Percentiles rank a stretch among this genome's conserved stretches.
Conservation (phyloP, 2,113 vertebrate genomes). For the Hyla sarda region DNA sequence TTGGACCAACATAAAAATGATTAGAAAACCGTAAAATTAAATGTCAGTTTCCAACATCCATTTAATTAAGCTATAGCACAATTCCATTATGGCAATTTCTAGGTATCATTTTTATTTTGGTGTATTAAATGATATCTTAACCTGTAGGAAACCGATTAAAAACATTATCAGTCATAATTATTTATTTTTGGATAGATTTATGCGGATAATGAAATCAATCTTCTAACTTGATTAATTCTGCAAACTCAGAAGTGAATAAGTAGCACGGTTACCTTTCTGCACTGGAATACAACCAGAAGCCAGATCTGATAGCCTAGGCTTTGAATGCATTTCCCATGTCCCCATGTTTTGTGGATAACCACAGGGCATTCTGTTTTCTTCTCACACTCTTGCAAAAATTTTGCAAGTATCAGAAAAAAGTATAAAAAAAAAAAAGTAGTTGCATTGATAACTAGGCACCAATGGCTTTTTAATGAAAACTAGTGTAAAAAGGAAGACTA, state of each 20-base stretch:
- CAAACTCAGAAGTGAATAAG: neutral
- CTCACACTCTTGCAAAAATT: too few species aligned
- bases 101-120: constrained; percentile 49
- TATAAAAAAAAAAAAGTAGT: too few species aligned
- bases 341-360: too few species aligned
- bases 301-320: neutral
- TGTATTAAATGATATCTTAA: constrained; percentile 52
- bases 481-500: too few species aligned
- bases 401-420: too few species aligned
- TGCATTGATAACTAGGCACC: too few species aligned
- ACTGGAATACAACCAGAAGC: neutral
- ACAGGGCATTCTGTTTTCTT: too few species aligned
- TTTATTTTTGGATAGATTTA: constrained; percentile 31
- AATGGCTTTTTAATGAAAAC: too few species aligned
- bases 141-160: constrained; percentile 40
- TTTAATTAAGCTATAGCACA: constrained; percentile 53
- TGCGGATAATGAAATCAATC: constrained; percentile 12
- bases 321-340: neutral
- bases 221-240: neutral
- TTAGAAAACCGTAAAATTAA: constrained; percentile 59
- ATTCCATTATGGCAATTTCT: constrained; percentile 41
- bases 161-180: constrained; percentile 44
- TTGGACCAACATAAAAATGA: constrained; percentile 59
- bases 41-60: constrained; percentile 53
- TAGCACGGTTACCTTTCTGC: neutral